Evolutionary conservation across 1,140 invertebrate species (phyloP), one percentile per base, ranked within the genome.

Genomic region (Caerostris extrusa): DNA sequence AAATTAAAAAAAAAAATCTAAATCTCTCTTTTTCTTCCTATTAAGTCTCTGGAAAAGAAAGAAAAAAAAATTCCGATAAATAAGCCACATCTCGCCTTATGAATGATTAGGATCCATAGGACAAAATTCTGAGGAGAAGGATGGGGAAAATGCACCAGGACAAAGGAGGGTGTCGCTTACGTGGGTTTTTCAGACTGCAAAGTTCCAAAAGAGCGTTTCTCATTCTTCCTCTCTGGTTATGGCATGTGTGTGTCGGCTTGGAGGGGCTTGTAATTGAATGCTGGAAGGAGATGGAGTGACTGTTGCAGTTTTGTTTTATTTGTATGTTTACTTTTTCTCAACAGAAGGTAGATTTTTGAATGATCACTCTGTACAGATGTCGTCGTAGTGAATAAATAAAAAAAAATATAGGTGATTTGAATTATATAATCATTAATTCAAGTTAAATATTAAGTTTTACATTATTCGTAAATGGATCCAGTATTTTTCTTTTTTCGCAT

Each of bases 141-240:
- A 85, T n/a, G 3, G 56, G 3, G n/a, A 58, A 85, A 85, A n/a
- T 56, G 6, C 50, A 4, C 6, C 55, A 56, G 12, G 56, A 85
- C 82, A 58, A 85, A 85, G 57, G 82, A 85, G 82, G 82, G 56
- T 85, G 82, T 85, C 82, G 57, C 55, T 56, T 57, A 5, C 82
- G 14, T 19, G 8, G n/a, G 56, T 34, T 34, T n/a, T 7, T 7
- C 8, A 7, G 17, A 58, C 56, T 83, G 7, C 56, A 4, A 85
- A 83, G 14, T 85, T 85, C 7, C 17, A 5, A 17, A 5, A 17
- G 53, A 8, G 55, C 82, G 82, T 57, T 85, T 85, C 57, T 85
- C 82, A 58, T 56, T 58, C 10, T 10, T 57, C 82, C 82, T 7
- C 53, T 58, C 82, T 85, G 82, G n/a, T 57, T 85, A 3, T 85